Evolutionary conservation across 2,888 invertebrate species (phyloP).

Genomic region (Liopterus haemorrhoidalis): DNA sequence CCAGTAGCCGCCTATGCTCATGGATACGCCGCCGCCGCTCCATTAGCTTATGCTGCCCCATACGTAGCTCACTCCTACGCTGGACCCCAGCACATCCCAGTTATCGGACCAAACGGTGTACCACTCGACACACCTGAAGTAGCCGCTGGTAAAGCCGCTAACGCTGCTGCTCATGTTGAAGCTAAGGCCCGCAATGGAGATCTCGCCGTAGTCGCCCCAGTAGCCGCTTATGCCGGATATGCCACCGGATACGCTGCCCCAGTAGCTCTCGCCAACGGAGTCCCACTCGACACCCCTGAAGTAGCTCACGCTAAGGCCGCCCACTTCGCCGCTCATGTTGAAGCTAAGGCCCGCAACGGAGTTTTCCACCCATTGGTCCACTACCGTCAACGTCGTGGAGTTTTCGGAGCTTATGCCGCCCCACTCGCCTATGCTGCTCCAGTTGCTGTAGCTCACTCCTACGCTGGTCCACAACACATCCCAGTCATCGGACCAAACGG

Average conservation of each 20-base stretch:
- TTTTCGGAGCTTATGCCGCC: constrained; percentile 27
- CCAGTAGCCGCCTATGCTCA: constrained; percentile 6
- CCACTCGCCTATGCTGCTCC: constrained; percentile 34
- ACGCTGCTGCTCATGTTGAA: constrained; percentile 52
- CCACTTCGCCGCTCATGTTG: constrained; percentile 45
- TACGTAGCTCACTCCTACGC: constrained; percentile 17
- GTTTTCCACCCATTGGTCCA: constrained; percentile 22
- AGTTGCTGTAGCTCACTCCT: constrained; percentile 27
- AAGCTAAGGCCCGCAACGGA: constrained; percentile 34
- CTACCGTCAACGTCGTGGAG: constrained; percentile 14
- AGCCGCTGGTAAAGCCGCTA: constrained; percentile 54
- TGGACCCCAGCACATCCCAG: constrained; percentile 41
- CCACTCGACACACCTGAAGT: constrained; percentile 56
- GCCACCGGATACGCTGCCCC: too few species aligned
- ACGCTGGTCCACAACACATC: constrained; percentile 39
- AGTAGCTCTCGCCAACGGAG: constrained; percentile 32
- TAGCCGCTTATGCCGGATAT: too few species aligned
- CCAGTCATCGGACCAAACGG: constrained; percentile 48
- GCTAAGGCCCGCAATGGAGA: constrained; percentile 44
- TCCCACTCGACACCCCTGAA: not conserved
- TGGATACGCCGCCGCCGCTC: constrained; percentile 25
- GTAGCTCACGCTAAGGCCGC: constrained; percentile 49
- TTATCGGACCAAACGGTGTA: constrained; percentile 50
- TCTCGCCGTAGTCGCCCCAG: constrained; percentile 8
- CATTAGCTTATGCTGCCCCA: constrained; percentile 28